Evolutionary conservation across 2,797 vertebrate genomes (phyloP), one percentile per base, ranked within the genome.

Genomic region (Platalea minor): DNA sequence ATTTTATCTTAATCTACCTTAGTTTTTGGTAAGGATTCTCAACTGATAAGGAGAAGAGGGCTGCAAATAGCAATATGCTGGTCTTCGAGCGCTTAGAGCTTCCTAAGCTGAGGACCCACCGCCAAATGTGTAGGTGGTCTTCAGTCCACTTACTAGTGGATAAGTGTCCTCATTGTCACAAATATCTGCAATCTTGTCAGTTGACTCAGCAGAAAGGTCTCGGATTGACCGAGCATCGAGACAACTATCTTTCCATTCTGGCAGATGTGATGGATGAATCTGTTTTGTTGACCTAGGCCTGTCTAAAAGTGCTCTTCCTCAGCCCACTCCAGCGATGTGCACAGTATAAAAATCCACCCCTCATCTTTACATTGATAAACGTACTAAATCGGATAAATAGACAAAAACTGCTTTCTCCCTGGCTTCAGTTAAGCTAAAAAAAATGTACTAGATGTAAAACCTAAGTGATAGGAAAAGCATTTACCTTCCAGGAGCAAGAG

Each of bases 191-290:
- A 53, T 92, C 94, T 79, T 96, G 95, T 96, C 95, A 96, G 90
- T 87, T 96, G 96, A 85, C 91, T 96, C 88, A 95, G 90, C 81
- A 91, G 93, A 96, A 96, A 95, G 85, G 90, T 96, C 95, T 89
- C 1, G 1, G 90, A 33, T 79, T 96, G 96, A 93, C 89, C 0
- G 50, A 94, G 73, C 87, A 93, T 85, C 20, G 15, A 89, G 89
- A 95, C 94, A 96, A 95, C 78, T 96, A 91, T 96, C 93, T 96
- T 92, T 93, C 85, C 89, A 33, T 90, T 92, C 87, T 95, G 96
- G 91, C 94, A 95, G 85, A 91, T 79, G 92, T 96, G 96, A 97
- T 93, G 93, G 93, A 97, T 96, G 93, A 81, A 95, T 81, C 54
- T 96, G 92, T 81, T 95, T 91, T 92, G 85, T 96, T 96, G 92